Base-by-base conservation (phyloP, 2,797 vertebrate species). In the Clarias fuscus region DNA sequence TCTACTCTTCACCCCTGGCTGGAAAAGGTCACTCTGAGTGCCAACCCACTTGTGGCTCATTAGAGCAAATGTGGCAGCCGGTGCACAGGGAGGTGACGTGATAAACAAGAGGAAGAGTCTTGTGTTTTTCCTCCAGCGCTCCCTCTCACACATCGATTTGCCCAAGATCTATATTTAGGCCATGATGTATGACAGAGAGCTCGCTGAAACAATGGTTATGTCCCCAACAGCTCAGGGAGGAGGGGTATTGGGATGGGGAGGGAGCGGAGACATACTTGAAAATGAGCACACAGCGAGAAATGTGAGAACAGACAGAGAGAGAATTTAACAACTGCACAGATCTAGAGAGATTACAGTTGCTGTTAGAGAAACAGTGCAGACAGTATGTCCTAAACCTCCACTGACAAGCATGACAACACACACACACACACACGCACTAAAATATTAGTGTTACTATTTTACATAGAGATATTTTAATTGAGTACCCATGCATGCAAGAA, bases 171-270 rank as follows among this genome's bases (percentile, higher is more conserved):
- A 90, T 87, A 90, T 91, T 91, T 91, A 89, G 91, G 82, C 65
- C 86, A 84, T 91, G 90, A 91, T 90, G 89, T 90, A 90, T 90
- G 82, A 88, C 83, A 89, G 83, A 65, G 83, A 90, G 88, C 88
- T 90, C 75, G 89, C 59, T 87, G 82, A 87, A 86, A 88, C 86
- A 91, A 89, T 88, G 90, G 78, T 82, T 86, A 30, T 84, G 85
- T 85, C 79, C 81, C 72, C 59, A 70, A 83, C 78, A 84, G 82
- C 58, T 85, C 53, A 40, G 62, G 37, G 81, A 75, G 71, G 84
- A 59, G 72, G 68, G 59, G 18, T 58, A 53, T 58, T 33, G 70
- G 59, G 33, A 53, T 15, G 20, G 76, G 68, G n/a, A 72, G 62
- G 68, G 75, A 68, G 83, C 11, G 61, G 86, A 79, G 73, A 72